A percentile compares a stretch with the other conserved stretches of the same genome.
Evolutionary conservation across 2,797 vertebrate species (phyloP).

Genomic region (Columba guinea): DNA sequence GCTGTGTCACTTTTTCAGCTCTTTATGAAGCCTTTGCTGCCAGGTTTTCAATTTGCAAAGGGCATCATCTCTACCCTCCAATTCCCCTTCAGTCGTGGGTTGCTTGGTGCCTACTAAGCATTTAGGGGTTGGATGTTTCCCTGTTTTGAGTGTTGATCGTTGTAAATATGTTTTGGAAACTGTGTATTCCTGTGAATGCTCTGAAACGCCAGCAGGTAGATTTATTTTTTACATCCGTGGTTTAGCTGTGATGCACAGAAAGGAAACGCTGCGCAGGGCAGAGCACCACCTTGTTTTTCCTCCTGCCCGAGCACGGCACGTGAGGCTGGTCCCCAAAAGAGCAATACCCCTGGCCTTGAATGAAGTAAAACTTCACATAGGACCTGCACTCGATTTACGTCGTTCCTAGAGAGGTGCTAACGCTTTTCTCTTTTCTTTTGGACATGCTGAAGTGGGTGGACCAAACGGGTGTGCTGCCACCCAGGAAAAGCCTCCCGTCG

Average conservation of each 20-base stretch:
- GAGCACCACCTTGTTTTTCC: not conserved
- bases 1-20: not conserved
- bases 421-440: not conserved
- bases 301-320: not conserved
- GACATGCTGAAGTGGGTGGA: constrained; percentile 86
- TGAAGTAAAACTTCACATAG: not conserved
- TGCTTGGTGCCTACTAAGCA: not conserved
- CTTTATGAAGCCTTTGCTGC: not conserved
- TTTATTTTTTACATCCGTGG: not conserved
- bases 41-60: not conserved
- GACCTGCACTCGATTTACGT: not conserved
- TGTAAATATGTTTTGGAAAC: not conserved
- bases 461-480: constrained; percentile 70
- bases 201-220: not conserved
- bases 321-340: not conserved
- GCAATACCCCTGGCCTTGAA: not conserved
- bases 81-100: not conserved
- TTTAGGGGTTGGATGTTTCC: not conserved
- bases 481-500: constrained; percentile 53
- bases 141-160: not conserved
- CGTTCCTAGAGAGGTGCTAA: not conserved
- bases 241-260: not conserved
- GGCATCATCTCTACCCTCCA: not conserved
- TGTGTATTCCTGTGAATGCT: not conserved
- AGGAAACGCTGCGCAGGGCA: not conserved